phyloP scores from a whole-genome alignment of 2,888 invertebrate species.

The Coelinius sp. region DNA sequence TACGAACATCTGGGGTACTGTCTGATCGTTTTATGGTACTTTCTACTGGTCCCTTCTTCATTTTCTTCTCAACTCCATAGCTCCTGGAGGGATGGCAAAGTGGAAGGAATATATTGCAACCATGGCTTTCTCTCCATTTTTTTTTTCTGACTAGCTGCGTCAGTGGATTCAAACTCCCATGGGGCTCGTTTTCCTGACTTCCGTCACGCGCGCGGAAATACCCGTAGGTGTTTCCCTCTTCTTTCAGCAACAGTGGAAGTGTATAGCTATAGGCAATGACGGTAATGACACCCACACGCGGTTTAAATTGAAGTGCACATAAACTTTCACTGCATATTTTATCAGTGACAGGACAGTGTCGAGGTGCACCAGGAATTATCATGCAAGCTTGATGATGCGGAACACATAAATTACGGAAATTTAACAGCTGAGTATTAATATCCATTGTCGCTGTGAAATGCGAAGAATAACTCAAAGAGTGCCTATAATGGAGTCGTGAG shows the following conservation, averaged over 20 bases:
- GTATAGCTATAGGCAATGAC: background rate
- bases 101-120: background rate
- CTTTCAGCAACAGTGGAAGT: constrained; percentile 4
- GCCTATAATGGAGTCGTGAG: constrained; percentile 4
- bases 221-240: constrained; percentile 38
- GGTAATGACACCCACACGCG: background rate
- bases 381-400: constrained; percentile 18
- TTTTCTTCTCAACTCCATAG: background rate
- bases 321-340: constrained; percentile 1
- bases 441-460: background rate
- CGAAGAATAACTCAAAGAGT: background rate
- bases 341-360: background rate
- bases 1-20: background rate
- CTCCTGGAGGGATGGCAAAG: background rate
- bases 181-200: constrained; percentile 44
- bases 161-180: constrained; percentile 39
- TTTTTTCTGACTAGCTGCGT: constrained; percentile 21
- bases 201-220: constrained; percentile 31
- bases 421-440: background rate
- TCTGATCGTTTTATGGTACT: constrained; percentile 2
- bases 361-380: constrained; percentile 20
- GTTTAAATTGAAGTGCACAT: background rate
- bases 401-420: background rate
- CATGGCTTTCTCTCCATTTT: constrained; percentile 11
- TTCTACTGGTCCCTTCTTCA: constrained; percentile 8